phyloP scores from a whole-genome alignment of 2,888 invertebrate species.

The Morpho deidamia region DNA sequence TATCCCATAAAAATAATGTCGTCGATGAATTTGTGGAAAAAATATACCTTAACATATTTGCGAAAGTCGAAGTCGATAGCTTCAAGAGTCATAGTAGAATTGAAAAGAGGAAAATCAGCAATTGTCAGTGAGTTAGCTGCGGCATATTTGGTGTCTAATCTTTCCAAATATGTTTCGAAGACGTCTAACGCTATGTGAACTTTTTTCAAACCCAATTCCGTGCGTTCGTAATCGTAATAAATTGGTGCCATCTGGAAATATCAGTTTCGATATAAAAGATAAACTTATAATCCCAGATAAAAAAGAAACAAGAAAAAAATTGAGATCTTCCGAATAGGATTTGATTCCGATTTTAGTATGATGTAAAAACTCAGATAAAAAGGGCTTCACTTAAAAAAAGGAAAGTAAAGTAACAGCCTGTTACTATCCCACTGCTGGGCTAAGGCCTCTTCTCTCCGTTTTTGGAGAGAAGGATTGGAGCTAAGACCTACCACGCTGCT shows the following conservation, averaged over 20 bases:
- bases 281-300: neutral
- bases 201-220: constrained; percentile 82
- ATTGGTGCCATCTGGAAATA: constrained; percentile 83
- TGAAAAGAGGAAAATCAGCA: constrained; percentile 85
- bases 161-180: constrained; percentile 82
- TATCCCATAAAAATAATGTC: too few species aligned
- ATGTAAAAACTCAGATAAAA: too few species aligned
- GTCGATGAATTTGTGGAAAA: too few species aligned
- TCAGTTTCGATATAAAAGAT: neutral
- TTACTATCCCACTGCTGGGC: too few species aligned
- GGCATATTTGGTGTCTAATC: constrained; percentile 80
- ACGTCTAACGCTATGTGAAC: constrained; percentile 81
- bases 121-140: constrained; percentile 85
- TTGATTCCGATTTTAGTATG: too few species aligned
- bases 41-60: constrained; percentile 71
- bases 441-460: too few species aligned
- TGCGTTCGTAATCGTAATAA: constrained; percentile 85
- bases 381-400: too few species aligned
- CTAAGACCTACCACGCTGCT: too few species aligned
- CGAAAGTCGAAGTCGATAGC: constrained; percentile 82
- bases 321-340: too few species aligned
- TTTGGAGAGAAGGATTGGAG: too few species aligned
- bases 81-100: constrained; percentile 85
- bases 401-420: too few species aligned
- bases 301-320: too few species aligned